These are phyloP conservation scores for Syncerus caffer DNA, from an alignment of 2,797 vertebrate genomes.

Conservation along the genomic window DNA sequence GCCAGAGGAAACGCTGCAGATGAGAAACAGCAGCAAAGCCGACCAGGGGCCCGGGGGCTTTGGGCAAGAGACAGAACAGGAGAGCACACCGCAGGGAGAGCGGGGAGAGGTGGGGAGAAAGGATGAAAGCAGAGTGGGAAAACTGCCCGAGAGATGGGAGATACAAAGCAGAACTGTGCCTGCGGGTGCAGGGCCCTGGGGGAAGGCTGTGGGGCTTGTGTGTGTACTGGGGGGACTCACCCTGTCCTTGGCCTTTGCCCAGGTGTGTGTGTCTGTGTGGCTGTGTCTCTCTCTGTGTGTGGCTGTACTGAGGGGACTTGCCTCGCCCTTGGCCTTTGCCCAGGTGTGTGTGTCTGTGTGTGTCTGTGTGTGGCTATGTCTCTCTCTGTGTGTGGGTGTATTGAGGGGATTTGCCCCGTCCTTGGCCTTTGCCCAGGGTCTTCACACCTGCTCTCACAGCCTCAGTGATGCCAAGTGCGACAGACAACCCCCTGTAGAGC, in stretches of 20 bases:
- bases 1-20: constrained; percentile 61
- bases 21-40: constrained; percentile 75
- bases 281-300: too few species aligned
- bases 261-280: background rate
- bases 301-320: rapidly evolving
- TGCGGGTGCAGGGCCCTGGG: background rate
- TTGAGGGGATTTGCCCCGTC: background rate
- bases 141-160: constrained; percentile 36
- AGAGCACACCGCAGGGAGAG: constrained; percentile 35
- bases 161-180: background rate
- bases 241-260: background rate
- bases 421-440: background rate
- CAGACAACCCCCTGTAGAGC: background rate
- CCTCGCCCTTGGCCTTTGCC: background rate
- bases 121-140: background rate
- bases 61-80: constrained; percentile 66
- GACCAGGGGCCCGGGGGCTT: constrained; percentile 66
- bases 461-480: background rate
- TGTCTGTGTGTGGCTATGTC: background rate
- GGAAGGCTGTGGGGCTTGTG: too few species aligned
- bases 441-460: background rate
- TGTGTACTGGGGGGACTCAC: rapidly evolving
- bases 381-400: background rate
- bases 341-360: background rate
- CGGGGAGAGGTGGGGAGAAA: constrained; percentile 57